phyloP scores from a whole-genome alignment of 2,797 vertebrate genomes.

The Cynodonichthys magdalenae region DNA sequence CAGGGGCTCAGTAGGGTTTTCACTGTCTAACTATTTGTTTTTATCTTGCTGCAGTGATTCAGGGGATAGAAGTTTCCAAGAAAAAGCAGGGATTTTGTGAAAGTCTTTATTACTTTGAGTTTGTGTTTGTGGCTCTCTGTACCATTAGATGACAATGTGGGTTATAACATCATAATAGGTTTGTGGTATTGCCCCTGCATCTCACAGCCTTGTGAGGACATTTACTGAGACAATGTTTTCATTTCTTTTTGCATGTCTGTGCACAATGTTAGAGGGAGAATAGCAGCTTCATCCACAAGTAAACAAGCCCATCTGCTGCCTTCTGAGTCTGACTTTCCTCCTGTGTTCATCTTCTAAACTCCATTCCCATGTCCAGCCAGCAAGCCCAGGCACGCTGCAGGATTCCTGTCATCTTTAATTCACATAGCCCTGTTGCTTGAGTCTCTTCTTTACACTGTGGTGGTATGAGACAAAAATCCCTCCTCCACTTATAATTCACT shows the following conservation, averaged over 20 bases:
- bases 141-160: background rate
- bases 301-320: constrained; percentile 52
- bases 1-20: no score
- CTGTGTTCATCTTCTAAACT: constrained; percentile 18
- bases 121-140: background rate
- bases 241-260: constrained; percentile 23
- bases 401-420: constrained; percentile 63
- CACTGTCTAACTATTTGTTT: background rate
- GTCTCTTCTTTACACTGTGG: constrained; percentile 33
- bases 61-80: background rate
- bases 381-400: constrained; percentile 26
- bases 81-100: constrained; percentile 11
- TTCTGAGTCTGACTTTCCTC: constrained; percentile 19
- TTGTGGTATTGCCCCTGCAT: background rate
- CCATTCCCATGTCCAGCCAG: constrained; percentile 8
- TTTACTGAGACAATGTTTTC: constrained; percentile 7
- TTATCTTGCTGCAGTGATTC: constrained; percentile 5
- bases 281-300: constrained; percentile 23
- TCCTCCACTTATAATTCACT: constrained; percentile 47
- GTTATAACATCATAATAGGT: background rate
- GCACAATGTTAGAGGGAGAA: constrained; percentile 17
- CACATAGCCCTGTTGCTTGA: constrained; percentile 40
- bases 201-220: constrained; percentile 14
- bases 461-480: constrained; percentile 40
- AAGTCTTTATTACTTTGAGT: background rate